Evolutionary conservation across 2,797 vertebrate species (phyloP).

Genomic region (Atherinosoma microstoma): DNA sequence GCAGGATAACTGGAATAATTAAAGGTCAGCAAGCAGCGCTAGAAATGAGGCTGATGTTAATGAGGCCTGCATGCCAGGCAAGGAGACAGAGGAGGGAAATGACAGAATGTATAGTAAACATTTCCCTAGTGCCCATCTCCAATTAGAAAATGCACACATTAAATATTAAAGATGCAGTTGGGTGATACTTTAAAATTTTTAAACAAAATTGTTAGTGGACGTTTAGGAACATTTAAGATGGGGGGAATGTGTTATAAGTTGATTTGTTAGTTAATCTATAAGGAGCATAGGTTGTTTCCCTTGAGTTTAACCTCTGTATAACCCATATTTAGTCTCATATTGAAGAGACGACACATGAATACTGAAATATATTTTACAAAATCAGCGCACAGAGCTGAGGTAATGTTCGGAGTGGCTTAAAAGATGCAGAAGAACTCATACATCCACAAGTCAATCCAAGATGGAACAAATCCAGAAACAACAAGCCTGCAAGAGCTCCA

Average conservation of each 20-base stretch:
- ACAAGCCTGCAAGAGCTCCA: not conserved
- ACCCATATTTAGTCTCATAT: no score
- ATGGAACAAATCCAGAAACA: not conserved
- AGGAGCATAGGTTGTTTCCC: not conserved
- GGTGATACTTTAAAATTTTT: not conserved
- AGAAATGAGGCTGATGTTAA: slow-evolving; percentile 75
- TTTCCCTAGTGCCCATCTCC: slow-evolving; percentile 32
- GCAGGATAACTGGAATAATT: slow-evolving; percentile 85
- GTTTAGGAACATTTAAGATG: not conserved
- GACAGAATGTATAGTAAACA: slow-evolving; percentile 52
- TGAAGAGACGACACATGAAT: no score
- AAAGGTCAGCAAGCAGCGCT: slow-evolving; percentile 83
- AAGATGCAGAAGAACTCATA: slow-evolving; percentile 1
- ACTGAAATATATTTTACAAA: no score
- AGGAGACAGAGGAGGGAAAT: slow-evolving; percentile 62
- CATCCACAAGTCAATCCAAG: slow-evolving; percentile 1
- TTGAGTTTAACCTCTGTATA: no score
- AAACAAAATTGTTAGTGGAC: not conserved
- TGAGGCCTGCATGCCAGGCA: slow-evolving; percentile 74
- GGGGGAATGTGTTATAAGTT: not conserved
- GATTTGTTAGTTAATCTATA: not conserved
- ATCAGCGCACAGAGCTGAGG: not conserved
- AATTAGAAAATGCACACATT: slow-evolving; percentile 17
- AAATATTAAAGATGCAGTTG: slow-evolving; percentile 43
- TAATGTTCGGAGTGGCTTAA: slow-evolving; percentile 32